A percentile compares a stretch with the other conserved stretches of the same genome.
Conservation (phyloP, 2,113 vertebrate genomes). For the Variabilichromis moorii region DNA sequence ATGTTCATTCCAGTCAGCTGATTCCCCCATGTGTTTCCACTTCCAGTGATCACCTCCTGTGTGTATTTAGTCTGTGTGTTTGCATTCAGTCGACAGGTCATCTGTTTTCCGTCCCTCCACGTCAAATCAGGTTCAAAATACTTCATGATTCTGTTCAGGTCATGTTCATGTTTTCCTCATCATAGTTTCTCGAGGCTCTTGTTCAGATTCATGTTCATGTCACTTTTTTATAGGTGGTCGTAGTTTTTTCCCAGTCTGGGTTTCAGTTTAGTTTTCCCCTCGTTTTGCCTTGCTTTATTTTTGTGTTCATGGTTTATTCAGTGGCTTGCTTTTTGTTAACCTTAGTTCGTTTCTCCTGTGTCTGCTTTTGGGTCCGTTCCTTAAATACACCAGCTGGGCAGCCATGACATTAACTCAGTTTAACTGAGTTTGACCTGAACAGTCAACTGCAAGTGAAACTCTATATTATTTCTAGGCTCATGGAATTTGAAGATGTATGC, state of each 20-base stretch:
- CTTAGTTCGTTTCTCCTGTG: not conserved
- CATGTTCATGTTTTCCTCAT: not conserved
- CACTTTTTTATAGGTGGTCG: not conserved
- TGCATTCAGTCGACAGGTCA: not conserved
- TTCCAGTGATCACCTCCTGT: not conserved
- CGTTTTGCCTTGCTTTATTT: not conserved
- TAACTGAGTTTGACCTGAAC: not conserved
- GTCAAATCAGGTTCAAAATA: not conserved
- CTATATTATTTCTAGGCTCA: not conserved
- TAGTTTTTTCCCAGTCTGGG: not conserved
- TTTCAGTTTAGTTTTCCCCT: not conserved
- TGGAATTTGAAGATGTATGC: not conserved
- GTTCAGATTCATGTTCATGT: not conserved
- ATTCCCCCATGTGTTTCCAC: not conserved
- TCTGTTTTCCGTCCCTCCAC: not conserved
- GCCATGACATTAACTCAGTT: not conserved
- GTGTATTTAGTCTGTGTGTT: not conserved
- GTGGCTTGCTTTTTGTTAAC: not conserved
- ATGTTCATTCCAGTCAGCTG: not conserved
- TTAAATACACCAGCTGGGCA: not conserved
- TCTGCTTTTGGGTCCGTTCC: not conserved
- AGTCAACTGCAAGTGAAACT: not conserved
- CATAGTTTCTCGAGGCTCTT: not conserved
- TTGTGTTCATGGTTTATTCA: not conserved
- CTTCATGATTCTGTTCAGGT: not conserved